Percentiles rank a stretch among this genome's conserved stretches.
These are phyloP conservation scores for Acleris cristana DNA, from an alignment of 2,888 invertebrate species.

Conservation along the genomic window DNA sequence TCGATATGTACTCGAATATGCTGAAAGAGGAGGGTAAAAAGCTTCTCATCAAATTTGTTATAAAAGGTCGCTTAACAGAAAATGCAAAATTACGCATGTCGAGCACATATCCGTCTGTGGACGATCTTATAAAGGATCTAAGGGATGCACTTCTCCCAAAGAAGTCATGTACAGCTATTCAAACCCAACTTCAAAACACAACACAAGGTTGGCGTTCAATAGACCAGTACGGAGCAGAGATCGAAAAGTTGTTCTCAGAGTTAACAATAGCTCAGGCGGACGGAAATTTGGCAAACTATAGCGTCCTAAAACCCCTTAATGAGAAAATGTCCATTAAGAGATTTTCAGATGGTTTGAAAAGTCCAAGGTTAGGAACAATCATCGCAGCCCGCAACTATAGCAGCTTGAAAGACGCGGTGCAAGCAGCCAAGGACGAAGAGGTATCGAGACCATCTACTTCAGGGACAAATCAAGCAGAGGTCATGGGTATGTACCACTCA, in stretches of 20 bases:
- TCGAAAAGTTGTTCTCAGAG: slow-evolving; percentile 1
- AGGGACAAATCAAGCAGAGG: neutral
- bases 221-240: slow-evolving; percentile 3
- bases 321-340: slow-evolving; percentile 19
- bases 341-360: slow-evolving; percentile 38
- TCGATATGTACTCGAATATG: neutral
- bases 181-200: neutral
- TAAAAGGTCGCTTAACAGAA: slow-evolving; percentile 27
- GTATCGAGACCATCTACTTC: neutral
- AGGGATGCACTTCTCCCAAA: slow-evolving; percentile 28
- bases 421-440: slow-evolving; percentile 35
- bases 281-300: neutral
- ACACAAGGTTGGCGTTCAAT: neutral
- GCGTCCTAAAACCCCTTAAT: slow-evolving; percentile 12
- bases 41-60: slow-evolving; percentile 26
- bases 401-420: slow-evolving; percentile 34
- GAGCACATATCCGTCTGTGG: neutral
- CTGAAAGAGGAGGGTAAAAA: neutral
- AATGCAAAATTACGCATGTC: slow-evolving; percentile 16
- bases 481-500: neutral
- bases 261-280: slow-evolving; percentile 8
- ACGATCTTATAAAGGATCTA: slow-evolving; percentile 26
- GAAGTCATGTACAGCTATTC: slow-evolving; percentile 27
- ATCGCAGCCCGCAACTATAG: slow-evolving; percentile 36
- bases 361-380: slow-evolving; percentile 39